Percentiles rank a stretch among this genome's conserved stretches.
phyloP scores from a whole-genome alignment of 1,140 invertebrate genomes.

The Saccostrea glomerata region DNA sequence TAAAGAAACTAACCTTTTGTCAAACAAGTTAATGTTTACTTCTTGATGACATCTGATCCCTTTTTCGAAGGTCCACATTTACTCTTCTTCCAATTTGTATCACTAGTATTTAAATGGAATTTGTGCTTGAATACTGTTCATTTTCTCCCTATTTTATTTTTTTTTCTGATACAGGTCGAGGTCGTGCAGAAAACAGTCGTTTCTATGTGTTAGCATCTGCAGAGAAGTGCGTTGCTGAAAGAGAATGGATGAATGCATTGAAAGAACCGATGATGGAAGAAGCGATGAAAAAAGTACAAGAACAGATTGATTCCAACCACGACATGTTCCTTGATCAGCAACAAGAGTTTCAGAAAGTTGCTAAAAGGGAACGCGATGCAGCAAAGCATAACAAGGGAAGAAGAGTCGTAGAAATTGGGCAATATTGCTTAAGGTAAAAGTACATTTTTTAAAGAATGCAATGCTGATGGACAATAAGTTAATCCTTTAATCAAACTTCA shows the following conservation, averaged over 20 bases:
- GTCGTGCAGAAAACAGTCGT: constrained; percentile 64
- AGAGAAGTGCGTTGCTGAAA: constrained; percentile 60
- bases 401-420: neutral
- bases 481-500: too few species aligned
- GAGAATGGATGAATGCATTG: constrained; percentile 68
- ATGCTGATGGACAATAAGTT: too few species aligned
- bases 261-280: constrained; percentile 69
- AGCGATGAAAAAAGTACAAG: constrained; percentile 62
- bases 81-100: too few species aligned
- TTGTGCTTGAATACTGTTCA: too few species aligned
- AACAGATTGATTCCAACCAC: constrained; percentile 32
- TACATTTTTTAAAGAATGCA: neutral
- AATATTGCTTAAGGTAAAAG: neutral
- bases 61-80: too few species aligned
- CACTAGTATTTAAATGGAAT: too few species aligned
- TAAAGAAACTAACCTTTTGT: too few species aligned
- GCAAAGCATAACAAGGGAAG: constrained; percentile 26
- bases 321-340: constrained; percentile 47
- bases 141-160: neutral
- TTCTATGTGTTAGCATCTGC: constrained; percentile 62
- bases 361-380: constrained; percentile 53
- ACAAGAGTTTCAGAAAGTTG: constrained; percentile 57
- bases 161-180: constrained; percentile 64
- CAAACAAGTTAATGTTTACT: too few species aligned
- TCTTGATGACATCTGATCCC: too few species aligned